Conservation (phyloP, 2,113 vertebrate genomes). For the Pao palembangensis region DNA sequence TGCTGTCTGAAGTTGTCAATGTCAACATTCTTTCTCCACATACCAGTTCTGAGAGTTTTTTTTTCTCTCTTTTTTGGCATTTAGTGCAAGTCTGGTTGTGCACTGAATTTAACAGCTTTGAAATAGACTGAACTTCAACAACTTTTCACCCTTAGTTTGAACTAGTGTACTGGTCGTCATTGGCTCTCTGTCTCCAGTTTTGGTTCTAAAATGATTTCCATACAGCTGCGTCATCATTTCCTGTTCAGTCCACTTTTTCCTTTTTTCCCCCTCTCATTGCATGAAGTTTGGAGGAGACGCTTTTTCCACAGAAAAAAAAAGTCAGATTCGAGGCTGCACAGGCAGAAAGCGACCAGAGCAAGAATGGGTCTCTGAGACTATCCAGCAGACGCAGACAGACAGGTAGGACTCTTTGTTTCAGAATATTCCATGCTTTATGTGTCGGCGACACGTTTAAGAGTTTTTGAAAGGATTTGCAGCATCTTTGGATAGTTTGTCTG, state of each 20-base stretch:
- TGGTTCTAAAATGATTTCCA: constrained; percentile 46
- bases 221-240: constrained; percentile 71
- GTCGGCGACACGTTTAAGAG: not conserved
- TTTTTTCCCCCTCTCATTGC: constrained; percentile 30
- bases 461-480: not conserved
- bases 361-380: constrained; percentile 60
- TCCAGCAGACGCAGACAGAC: constrained; percentile 2
- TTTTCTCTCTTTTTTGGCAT: too few species aligned
- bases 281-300: constrained; percentile 51
- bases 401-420: constrained; percentile 41
- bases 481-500: not conserved
- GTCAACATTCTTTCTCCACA: too few species aligned
- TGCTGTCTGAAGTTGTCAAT: too few species aligned
- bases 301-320: constrained; percentile 35
- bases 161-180: too few species aligned
- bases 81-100: too few species aligned
- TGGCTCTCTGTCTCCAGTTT: not conserved
- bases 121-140: too few species aligned
- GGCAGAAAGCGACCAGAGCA: constrained; percentile 29
- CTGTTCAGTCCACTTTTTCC: constrained; percentile 61
- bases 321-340: constrained; percentile 49
- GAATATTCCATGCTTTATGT: not conserved
- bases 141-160: too few species aligned
- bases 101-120: too few species aligned
- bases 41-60: too few species aligned